Conservation (phyloP, 2,888 invertebrate genomes). For the Amphiduros pacificus region DNA sequence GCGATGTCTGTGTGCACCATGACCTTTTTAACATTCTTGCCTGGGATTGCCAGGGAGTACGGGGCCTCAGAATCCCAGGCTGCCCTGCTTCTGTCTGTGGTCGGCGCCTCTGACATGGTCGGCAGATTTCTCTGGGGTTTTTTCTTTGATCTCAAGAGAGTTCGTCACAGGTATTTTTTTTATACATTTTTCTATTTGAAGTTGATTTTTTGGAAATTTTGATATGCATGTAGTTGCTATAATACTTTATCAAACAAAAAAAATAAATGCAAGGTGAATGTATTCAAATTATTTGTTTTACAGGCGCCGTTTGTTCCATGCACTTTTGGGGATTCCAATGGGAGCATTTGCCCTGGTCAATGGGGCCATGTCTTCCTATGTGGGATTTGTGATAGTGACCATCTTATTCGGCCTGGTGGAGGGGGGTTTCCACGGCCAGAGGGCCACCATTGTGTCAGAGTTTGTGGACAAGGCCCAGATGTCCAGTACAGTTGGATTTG, state of each 20-base stretch:
- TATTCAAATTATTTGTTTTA: not conserved
- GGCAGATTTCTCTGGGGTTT: constrained; percentile 70
- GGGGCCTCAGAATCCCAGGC: constrained; percentile 57
- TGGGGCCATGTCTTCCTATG: constrained; percentile 4
- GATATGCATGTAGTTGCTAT: no score
- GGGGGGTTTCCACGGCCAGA: constrained; percentile 40
- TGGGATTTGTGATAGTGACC: constrained; percentile 30
- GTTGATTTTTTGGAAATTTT: no score
- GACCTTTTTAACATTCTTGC: constrained; percentile 38
- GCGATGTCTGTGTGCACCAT: constrained; percentile 23
- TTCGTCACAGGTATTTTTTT: not conserved
- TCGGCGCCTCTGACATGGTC: constrained; percentile 87
- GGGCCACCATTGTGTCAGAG: constrained; percentile 42
- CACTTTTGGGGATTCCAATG: constrained; percentile 4
- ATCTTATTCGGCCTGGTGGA: constrained; percentile 36
- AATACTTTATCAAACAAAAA: not conserved
- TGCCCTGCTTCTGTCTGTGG: constrained; percentile 76
- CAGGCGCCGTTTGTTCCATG: constrained; percentile 11
- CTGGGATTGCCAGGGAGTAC: constrained; percentile 34
- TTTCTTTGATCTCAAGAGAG: constrained; percentile 35
- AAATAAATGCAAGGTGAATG: no score
- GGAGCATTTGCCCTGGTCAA: not conserved
- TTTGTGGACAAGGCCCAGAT: constrained; percentile 37
- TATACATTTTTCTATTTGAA: not conserved
- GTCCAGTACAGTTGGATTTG: constrained; percentile 39